Conservation (phyloP, 1,140 invertebrate species). For the Laupala kohalensis region DNA sequence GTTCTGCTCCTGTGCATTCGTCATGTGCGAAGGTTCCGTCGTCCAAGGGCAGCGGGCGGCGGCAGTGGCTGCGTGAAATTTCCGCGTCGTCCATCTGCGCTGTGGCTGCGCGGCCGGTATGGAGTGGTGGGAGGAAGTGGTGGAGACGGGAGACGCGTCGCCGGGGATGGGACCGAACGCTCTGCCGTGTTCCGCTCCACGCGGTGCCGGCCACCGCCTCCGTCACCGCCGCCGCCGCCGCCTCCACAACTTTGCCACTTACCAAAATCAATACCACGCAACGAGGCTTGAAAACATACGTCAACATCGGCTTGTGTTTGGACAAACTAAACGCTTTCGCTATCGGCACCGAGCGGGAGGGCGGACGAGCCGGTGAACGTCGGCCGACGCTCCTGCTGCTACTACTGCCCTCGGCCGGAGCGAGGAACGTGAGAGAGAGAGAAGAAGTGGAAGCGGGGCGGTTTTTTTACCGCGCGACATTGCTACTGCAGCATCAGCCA, state of each 20-base stretch:
- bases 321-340: conserved; percentile 7
- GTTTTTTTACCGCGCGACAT: too few species aligned
- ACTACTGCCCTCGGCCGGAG: too few species aligned
- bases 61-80: too few species aligned
- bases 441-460: too few species aligned
- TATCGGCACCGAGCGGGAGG: neutral
- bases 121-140: neutral
- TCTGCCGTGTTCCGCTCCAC: conserved; percentile 3
- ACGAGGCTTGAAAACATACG: conserved; percentile 36
- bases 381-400: too few species aligned
- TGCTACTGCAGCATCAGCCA: too few species aligned
- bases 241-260: conserved; percentile 24
- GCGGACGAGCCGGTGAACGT: too few species aligned
- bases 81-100: neutral
- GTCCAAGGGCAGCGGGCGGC: too few species aligned
- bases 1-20: too few species aligned
- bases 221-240: neutral
- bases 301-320: conserved; percentile 33
- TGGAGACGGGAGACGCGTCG: neutral
- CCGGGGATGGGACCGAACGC: neutral
- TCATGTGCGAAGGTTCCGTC: too few species aligned
- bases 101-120: neutral
- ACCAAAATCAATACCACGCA: conserved; percentile 40
- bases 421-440: too few species aligned
- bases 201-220: conserved; percentile 2